A percentile compares a stretch with the other conserved stretches of the same genome.
Evolutionary conservation across 2,113 vertebrate genomes (phyloP).

Genomic region (Epinephelus cyanopodus): DNA sequence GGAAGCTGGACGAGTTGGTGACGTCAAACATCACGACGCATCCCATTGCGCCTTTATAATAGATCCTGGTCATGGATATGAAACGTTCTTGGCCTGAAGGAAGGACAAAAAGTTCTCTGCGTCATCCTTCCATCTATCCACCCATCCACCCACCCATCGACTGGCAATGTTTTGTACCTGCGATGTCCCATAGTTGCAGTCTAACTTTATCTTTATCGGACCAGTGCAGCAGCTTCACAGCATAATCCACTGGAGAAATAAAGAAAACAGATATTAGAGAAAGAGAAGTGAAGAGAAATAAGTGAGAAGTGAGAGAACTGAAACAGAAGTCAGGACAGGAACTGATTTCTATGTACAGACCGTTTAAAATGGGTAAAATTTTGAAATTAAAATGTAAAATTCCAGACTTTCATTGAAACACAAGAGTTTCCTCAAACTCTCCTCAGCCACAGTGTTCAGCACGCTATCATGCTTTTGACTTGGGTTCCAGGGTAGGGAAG

Average conservation of each 20-base stretch:
- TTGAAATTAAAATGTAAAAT: no score
- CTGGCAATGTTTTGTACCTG: slow-evolving; percentile 81
- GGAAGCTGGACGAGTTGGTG: slow-evolving; percentile 86
- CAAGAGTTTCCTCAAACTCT: background rate
- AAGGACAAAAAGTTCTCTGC: background rate
- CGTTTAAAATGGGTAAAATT: background rate
- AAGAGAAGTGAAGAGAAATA: background rate
- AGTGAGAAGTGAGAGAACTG: slow-evolving; percentile 31
- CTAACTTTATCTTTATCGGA: slow-evolving; percentile 89
- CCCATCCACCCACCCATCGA: background rate
- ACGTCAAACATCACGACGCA: slow-evolving; percentile 93
- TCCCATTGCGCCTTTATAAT: slow-evolving; percentile 89
- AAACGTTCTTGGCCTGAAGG: slow-evolving; percentile 90
- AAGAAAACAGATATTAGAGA: background rate
- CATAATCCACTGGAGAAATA: slow-evolving; percentile 88
- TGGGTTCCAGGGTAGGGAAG: background rate
- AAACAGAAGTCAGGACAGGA: background rate
- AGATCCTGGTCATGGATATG: slow-evolving; percentile 91
- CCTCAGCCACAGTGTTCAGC: background rate
- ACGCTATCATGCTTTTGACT: background rate
- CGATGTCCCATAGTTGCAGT: slow-evolving; percentile 93
- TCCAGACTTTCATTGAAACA: background rate
- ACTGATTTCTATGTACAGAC: background rate
- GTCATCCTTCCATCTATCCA: background rate
- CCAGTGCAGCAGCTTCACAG: slow-evolving; percentile 91